A percentile compares a stretch with the other conserved stretches of the same genome.
Conservation (phyloP, 37 sponge, comb jelly and placozoan genomes). For the Crambe crambe region DNA sequence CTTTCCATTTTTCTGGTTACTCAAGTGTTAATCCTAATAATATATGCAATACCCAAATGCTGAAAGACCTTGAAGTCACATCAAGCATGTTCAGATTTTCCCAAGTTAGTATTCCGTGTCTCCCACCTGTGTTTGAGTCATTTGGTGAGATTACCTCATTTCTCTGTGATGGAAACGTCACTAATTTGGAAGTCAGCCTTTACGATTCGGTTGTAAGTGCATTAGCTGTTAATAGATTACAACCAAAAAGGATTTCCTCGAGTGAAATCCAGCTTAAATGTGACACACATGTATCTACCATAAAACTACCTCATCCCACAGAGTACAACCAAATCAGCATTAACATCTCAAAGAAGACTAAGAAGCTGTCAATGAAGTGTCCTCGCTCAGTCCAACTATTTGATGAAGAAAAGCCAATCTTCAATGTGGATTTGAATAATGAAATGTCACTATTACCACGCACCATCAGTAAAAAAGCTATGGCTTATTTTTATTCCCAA, state of each 20-base stretch:
- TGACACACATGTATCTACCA: background rate
- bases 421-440: background rate
- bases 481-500: too few relatives aligned
- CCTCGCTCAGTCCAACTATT: background rate
- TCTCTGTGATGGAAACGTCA: constrained; percentile 2
- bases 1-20: background rate
- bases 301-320: constrained; percentile 6
- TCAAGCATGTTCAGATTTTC: too few relatives aligned
- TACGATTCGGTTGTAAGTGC: background rate
- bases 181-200: constrained; percentile 1
- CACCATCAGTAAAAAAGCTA: too few relatives aligned
- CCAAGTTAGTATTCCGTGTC: too few relatives aligned
- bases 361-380: background rate
- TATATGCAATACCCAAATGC: background rate
- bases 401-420: background rate
- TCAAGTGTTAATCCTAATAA: background rate
- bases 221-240: background rate
- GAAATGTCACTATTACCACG: background rate
- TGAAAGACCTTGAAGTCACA: background rate
- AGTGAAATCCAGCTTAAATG: constrained; percentile 1
- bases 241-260: background rate
- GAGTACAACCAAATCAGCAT: background rate
- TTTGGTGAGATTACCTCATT: too few relatives aligned
- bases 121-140: too few relatives aligned
- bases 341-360: background rate